Evolutionary conservation across 2,888 invertebrate genomes (phyloP).

Genomic region (Tipula unca): DNA sequence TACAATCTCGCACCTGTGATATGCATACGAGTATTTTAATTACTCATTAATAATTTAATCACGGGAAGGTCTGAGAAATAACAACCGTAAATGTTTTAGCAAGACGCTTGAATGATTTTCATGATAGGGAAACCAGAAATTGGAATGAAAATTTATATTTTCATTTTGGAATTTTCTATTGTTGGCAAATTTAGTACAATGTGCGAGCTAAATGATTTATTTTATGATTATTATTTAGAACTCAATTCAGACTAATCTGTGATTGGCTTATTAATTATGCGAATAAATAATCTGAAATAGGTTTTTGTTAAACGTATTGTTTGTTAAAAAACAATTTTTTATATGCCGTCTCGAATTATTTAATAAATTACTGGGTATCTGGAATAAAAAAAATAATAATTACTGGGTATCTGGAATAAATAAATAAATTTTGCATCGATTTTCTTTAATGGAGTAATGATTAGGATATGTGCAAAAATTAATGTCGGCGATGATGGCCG

Average conservation of each 20-base stretch:
- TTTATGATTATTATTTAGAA: constrained; percentile 33
- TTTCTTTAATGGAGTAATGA: too few species aligned
- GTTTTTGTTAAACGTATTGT: background rate
- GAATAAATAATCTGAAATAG: background rate
- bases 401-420: too few species aligned
- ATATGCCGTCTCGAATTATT: too few species aligned
- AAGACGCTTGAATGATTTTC: constrained; percentile 8
- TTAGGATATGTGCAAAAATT: too few species aligned
- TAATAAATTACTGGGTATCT: too few species aligned
- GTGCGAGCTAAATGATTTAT: constrained; percentile 37
- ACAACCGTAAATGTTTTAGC: background rate
- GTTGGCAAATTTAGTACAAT: constrained; percentile 43
- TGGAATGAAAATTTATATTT: background rate
- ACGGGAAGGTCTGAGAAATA: constrained; percentile 19
- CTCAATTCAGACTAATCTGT: constrained; percentile 46
- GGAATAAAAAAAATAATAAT: too few species aligned
- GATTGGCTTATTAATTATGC: constrained; percentile 34
- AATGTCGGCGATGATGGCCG: too few species aligned
- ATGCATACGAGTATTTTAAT: background rate
- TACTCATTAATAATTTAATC: background rate
- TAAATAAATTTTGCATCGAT: too few species aligned
- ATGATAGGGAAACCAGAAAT: background rate
- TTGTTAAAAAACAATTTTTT: too few species aligned
- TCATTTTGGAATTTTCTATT: constrained; percentile 42
- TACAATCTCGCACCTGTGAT: constrained; percentile 8